Conservation (phyloP, 2,797 vertebrate genomes). For the Rachycentron canadum region DNA sequence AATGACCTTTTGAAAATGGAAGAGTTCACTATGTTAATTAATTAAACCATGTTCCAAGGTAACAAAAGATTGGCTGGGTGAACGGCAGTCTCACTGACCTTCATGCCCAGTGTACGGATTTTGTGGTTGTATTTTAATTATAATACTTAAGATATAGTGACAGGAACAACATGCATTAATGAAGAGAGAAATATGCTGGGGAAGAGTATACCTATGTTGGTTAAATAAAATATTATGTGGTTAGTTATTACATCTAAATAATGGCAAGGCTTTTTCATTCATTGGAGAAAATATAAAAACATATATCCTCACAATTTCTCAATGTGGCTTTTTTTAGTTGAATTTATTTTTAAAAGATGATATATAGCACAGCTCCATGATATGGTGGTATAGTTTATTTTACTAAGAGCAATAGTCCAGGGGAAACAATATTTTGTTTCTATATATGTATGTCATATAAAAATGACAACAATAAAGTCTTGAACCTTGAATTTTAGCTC, state of each 20-base stretch:
- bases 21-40: slow-evolving; percentile 76
- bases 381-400: too few species aligned
- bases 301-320: slow-evolving; percentile 44
- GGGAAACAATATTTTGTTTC: neutral
- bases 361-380: neutral
- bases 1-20: slow-evolving; percentile 67
- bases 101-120: neutral
- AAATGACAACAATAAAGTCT: neutral
- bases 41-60: slow-evolving; percentile 60
- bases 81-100: slow-evolving; percentile 30
- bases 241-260: slow-evolving; percentile 8
- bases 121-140: neutral
- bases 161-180: neutral
- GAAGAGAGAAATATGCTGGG: slow-evolving; percentile 4
- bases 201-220: neutral
- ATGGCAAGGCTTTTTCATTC: neutral
- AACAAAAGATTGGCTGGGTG: slow-evolving; percentile 50
- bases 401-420: neutral
- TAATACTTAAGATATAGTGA: neutral
- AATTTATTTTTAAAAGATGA: neutral
- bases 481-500: neutral
- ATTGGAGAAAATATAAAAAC: slow-evolving; percentile 35
- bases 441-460: neutral
- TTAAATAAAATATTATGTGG: slow-evolving; percentile 7
- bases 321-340: slow-evolving; percentile 14